These are phyloP conservation scores for Archips crataeganus DNA, from an alignment of 2,888 invertebrate genomes.

Conservation along the genomic window DNA sequence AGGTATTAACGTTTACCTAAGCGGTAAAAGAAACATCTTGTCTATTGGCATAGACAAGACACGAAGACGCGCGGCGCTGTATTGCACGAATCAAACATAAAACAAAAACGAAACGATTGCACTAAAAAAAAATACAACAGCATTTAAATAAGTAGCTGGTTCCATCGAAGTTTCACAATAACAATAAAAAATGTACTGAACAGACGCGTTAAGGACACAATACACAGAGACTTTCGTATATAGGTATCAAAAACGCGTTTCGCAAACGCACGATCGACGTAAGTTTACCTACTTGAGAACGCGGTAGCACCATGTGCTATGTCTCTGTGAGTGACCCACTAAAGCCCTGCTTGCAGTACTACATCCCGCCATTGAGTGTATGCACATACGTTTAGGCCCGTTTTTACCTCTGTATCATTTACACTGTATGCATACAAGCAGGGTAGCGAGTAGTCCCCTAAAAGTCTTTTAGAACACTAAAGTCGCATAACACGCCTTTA, in stretches of 20 bases:
- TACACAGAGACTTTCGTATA: not conserved
- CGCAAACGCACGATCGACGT: too few species aligned
- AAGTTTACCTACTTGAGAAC: not conserved
- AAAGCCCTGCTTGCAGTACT: too few species aligned
- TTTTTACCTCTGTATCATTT: too few species aligned
- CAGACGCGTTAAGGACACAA: not conserved
- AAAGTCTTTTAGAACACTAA: not conserved
- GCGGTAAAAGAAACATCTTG: constrained; percentile 41
- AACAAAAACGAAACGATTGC: constrained; percentile 44
- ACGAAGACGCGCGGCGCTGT: constrained; percentile 50
- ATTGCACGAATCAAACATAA: constrained; percentile 56
- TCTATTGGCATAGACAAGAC: constrained; percentile 53
- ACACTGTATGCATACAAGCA: too few species aligned
- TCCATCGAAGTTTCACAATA: not conserved
- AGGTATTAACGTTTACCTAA: constrained; percentile 66
- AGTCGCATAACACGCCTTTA: not conserved
- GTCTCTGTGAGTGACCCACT: not conserved
- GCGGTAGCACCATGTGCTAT: not conserved
- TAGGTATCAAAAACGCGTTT: too few species aligned
- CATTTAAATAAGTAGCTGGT: constrained; percentile 11
- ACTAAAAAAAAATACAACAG: constrained; percentile 50
- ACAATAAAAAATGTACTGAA: constrained; percentile 14
- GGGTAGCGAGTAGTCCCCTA: not conserved
- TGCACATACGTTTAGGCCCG: too few species aligned
- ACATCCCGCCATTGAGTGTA: too few species aligned